Evolutionary conservation across 2,797 vertebrate genomes (phyloP), one percentile per base, ranked within the genome.

Genomic region (Lates japonicus): DNA sequence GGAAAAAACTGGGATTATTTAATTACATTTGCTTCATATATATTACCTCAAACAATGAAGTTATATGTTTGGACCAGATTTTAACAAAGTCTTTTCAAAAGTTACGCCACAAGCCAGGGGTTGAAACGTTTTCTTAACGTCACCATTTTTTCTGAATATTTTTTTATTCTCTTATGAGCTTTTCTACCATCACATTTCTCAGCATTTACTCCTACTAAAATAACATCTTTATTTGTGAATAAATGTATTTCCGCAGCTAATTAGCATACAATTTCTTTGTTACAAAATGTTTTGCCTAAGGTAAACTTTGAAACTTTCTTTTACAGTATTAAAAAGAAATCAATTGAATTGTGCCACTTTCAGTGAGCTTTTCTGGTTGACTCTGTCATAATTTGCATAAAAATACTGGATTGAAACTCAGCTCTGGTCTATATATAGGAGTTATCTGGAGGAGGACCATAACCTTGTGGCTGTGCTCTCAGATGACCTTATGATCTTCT

Each of bases 401-500:
- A 79, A 70, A 73, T 29, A 52, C 29, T 1, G 52, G 44, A 49
- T n/a, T 55, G 73, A 51, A 64, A 60, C 29, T 11, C 14, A 31
- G 33, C 62, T 59, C 37, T 1, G n/a, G 49, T 74, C 58, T 83
- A 78, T 81, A 85, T 79, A 61, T 76, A 57, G 71, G 41, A 67
- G 39, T 19, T 10, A 71, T 80, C 80, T 3, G 67, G 74, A 87
- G 84, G 79, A 83, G 80, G 86, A 71, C 12, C 19, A 0, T 54
- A 60, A 79, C 85, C 82, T 65, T 2, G 62, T 58, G 73, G 76
- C 70, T 72, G 70, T 41, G 7, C 80, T 79, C 57, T 83, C 74
- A 33, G 64, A 71, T 82, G 86, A 88, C 88, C 90, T 79, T 3
- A 0, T 61, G 82, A 81, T 71, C 81, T 70, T 48, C 20, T 2